Conservation (phyloP, 2,888 invertebrate species). For the Pantelozetes paolii region DNA sequence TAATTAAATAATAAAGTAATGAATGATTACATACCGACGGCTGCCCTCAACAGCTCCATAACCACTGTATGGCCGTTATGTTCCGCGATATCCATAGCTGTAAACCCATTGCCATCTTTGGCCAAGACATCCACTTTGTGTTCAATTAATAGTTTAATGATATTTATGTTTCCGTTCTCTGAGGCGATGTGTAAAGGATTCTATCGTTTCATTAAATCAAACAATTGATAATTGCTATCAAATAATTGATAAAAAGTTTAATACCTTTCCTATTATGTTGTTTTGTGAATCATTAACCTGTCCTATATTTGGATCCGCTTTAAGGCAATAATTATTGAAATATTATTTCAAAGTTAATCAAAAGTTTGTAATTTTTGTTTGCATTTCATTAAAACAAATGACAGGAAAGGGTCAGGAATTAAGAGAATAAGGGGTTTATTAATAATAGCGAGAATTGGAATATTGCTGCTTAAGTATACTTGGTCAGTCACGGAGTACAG, state of each 20-base stretch:
- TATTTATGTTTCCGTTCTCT: constrained; percentile 70
- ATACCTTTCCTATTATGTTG: constrained; percentile 62
- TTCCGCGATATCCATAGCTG: constrained; percentile 68
- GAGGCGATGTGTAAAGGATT: constrained; percentile 76
- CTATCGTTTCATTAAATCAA: constrained; percentile 53
- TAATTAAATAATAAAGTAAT: no score
- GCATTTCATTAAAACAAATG: no score
- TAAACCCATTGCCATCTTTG: constrained; percentile 65
- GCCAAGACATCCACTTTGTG: constrained; percentile 64
- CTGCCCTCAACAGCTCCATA: constrained; percentile 62
- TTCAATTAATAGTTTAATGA: constrained; percentile 64
- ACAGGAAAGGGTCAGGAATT: no score
- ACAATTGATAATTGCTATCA: neutral
- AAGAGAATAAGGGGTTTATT: no score
- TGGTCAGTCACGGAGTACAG: no score
- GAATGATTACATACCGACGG: constrained; percentile 59
- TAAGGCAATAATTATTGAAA: neutral
- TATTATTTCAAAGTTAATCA: no score
- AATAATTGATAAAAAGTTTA: constrained; percentile 56
- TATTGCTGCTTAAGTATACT: no score
- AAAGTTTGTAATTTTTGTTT: no score
- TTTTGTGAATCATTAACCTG: constrained; percentile 13
- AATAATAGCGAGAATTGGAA: no score
- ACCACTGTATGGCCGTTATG: constrained; percentile 65
- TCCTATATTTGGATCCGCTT: constrained; percentile 64